Base-by-base conservation (phyloP, 2,888 invertebrate genomes). In the Folsomia manolachei region DNA sequence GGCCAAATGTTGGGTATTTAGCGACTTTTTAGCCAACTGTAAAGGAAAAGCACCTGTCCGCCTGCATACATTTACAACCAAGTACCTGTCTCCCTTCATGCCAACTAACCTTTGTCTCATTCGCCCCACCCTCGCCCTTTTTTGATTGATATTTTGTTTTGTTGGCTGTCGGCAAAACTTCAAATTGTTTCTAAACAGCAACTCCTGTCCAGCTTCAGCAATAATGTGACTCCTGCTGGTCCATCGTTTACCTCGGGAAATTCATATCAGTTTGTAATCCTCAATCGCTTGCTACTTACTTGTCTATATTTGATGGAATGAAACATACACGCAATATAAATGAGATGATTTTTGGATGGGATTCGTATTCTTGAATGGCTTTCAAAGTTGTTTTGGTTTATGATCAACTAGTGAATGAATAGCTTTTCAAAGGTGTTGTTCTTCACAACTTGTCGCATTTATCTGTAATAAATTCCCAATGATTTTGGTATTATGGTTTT, bases 1-100 rank as follows among this genome's bases (percentile, higher is more conserved):
- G 74, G 71, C 77, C 77, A 77, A 75, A 77, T 77, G 77, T 74
- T 73, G 61, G 26, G 39, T 63, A 1, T 52, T 52, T 68, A 56
- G 56, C 65, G 71, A 71, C 60, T 56, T 56, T n/a, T 56, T 56
- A 27, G 25, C 56, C 25, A 62, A n/a, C n/a, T n/a, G n/a, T n/a
- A n/a, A n/a, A n/a, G n/a, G n/a, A n/a, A n/a, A 71, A 62, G 53
- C 71, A 71, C 68, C 68, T 71, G 68, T 69, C 53, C 62, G 27
- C 64, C 18, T 25, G 24, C 19, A 24, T 21, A 60, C 25, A 23
- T 27, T 7, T 52, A 14, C 23, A 60, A 19, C 60, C 14, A n/a
- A n/a, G n/a, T 39, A 39, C 39, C 39, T 39, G 39, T 39, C 7
- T 39, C 39, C 14, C n/a, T n/a, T n/a, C n/a, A n/a, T n/a, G n/a